Evolutionary conservation across 2,888 invertebrate species (phyloP).

Genomic region (Liodrosophila aerea): DNA sequence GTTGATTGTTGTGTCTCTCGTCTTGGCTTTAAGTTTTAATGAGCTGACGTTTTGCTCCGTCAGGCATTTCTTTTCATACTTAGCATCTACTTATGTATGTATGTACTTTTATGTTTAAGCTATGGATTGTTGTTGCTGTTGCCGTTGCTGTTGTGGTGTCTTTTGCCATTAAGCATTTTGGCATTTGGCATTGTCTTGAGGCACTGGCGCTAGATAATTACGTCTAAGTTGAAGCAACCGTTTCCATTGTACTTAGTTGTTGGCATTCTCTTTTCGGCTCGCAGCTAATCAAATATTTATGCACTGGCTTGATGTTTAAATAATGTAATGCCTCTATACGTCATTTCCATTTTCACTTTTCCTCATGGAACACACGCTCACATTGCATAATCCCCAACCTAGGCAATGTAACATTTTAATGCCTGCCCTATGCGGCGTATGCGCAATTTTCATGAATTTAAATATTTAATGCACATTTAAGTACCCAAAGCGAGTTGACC

Average conservation of each 20-base stretch:
- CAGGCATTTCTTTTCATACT: conserved; percentile 36
- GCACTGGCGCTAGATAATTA: conserved; percentile 54
- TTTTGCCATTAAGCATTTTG: conserved; percentile 41
- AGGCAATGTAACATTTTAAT: conserved; percentile 19
- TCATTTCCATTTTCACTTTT: conserved; percentile 51
- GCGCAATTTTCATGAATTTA: conserved; percentile 54
- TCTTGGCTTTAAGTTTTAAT: conserved; percentile 45
- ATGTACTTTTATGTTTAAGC: conserved; percentile 27
- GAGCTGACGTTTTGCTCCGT: conserved; percentile 48
- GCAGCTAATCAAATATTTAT: conserved; percentile 66
- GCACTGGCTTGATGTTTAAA: conserved; percentile 36
- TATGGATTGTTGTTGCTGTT: no score
- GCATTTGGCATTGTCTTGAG: conserved; percentile 47
- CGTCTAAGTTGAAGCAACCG: conserved; percentile 27
- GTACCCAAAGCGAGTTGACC: conserved; percentile 39
- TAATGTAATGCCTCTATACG: conserved; percentile 40
- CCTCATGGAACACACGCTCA: conserved; percentile 3
- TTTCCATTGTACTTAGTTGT: conserved; percentile 28
- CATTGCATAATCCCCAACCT: conserved; percentile 32
- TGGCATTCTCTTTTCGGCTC: conserved; percentile 39
- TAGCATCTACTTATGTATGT: conserved; percentile 34
- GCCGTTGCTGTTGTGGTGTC: conserved; percentile 14
- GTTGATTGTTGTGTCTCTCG: conserved; percentile 11
- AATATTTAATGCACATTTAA: conserved; percentile 48
- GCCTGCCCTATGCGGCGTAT: conserved; percentile 52